Base-by-base conservation (phyloP, 2,888 invertebrate genomes). In the Tinea semifulvella region DNA sequence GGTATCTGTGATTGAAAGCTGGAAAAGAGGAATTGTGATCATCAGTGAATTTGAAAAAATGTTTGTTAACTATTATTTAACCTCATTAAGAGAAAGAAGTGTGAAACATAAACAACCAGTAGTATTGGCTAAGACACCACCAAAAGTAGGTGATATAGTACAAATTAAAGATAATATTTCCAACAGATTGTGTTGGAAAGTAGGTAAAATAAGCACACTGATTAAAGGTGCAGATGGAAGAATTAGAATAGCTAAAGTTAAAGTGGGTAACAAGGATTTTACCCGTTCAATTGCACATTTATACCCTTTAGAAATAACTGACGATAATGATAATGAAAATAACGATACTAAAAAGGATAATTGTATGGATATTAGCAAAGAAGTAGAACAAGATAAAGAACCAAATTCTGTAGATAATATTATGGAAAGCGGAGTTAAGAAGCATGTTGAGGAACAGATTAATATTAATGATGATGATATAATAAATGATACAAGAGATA, bases 131-230 rank as follows among this genome's bases (percentile, higher is more conserved):
- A 16, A 44, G 1, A 2, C 2, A 13, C 13, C 1, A 10, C 49
- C 45, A 6, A 36, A 26, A 2, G 17, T 31, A 16, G 47, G 47
- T 5, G 28, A 49, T 2, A 18, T 45, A 2, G 46, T 48, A 2
- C 46, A 46, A 19, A 46, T 48, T 18, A 48, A 46, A 42, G 46
- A 36, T 11, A 46, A 46, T 13, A 17, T 14, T 16, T 38, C 42
- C 13, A 42, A 46, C 4, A 5, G 46, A 18, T 11, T 11, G 10
- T 17, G 26, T 8, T 47, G 39, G 43, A 28, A 38, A 42, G 47
- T 47, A 1, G 47, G 45, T 6, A 42, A 26, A 11, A 47, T 47
- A 2, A 6, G 6, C 3, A 2, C 14, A 3, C 18, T 47, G 2
- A 17, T 31, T 10, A 2, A 22, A 13, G 39, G 45, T 4, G 2